phyloP scores from a whole-genome alignment of 2,888 invertebrate species.

The Liodrosophila aerea region DNA sequence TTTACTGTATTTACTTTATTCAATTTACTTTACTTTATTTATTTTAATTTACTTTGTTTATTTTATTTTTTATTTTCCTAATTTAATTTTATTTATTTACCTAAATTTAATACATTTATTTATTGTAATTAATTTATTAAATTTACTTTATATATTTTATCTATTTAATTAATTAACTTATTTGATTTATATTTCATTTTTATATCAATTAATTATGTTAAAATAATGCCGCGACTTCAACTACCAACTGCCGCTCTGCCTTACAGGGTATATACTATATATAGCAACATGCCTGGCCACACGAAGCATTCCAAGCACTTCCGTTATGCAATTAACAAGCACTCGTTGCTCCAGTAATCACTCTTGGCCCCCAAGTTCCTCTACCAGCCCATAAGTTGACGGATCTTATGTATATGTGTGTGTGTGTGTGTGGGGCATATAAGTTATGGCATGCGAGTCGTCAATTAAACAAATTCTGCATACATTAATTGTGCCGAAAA shows the following conservation, averaged over 20 bases:
- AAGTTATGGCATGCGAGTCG: conserved; percentile 67
- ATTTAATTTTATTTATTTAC: no score
- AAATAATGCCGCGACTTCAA: no score
- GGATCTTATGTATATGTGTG: not conserved
- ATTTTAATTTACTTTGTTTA: no score
- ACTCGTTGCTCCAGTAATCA: conserved; percentile 15
- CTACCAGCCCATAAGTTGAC: not conserved
- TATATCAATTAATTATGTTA: not conserved
- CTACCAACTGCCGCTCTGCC: not conserved
- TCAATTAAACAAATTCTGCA: conserved; percentile 77
- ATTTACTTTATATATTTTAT: no score
- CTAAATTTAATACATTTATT: no score
- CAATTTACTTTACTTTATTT: no score
- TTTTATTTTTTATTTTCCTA: no score
- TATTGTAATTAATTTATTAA: no score
- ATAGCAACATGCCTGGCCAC: no score
- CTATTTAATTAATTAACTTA: no score
- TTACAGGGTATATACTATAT: conserved; percentile 28
- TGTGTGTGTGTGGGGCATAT: conserved; percentile 24
- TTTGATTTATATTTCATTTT: not conserved
- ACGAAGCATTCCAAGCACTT: conserved; percentile 22
- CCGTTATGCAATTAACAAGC: conserved; percentile 51
- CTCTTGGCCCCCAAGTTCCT: no score
- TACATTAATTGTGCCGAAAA: conserved; percentile 73
- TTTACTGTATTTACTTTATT: no score